Percentiles rank a stretch among this genome's conserved stretches.
Conservation (phyloP, 1,140 invertebrate species). For the Cydia fagiglandana region DNA sequence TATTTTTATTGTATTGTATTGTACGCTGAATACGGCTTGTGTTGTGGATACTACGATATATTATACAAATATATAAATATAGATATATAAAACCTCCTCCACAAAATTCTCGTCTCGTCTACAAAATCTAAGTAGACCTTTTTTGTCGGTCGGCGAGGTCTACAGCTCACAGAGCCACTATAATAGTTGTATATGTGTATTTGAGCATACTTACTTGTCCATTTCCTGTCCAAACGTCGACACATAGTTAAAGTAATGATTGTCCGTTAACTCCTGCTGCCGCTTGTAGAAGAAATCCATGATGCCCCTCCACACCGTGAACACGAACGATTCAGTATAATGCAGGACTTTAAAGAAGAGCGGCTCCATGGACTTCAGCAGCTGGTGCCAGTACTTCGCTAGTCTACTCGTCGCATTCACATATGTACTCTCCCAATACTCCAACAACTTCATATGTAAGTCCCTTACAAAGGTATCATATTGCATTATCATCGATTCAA, state of each 20-base stretch:
- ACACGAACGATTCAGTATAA: conserved; percentile 85
- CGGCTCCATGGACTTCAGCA: conserved; percentile 86
- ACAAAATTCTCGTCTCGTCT: too few relatives aligned
- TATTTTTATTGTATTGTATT: too few relatives aligned
- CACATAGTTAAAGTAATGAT: conserved; percentile 88
- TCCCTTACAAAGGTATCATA: conserved; percentile 89
- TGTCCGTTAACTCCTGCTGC: conserved; percentile 87
- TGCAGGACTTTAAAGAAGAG: conserved; percentile 87
- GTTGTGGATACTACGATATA: too few relatives aligned
- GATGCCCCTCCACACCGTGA: conserved; percentile 86
- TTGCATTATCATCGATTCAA: conserved; percentile 85
- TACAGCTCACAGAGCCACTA: too few relatives aligned
- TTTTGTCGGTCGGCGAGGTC: too few relatives aligned
- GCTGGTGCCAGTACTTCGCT: conserved; percentile 84
- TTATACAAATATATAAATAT: too few relatives aligned
- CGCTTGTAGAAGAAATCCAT: conserved; percentile 89
- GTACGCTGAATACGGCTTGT: too few relatives aligned
- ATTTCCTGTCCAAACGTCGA: conserved; percentile 89
- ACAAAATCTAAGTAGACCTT: too few relatives aligned
- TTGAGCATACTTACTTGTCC: conserved; percentile 80
- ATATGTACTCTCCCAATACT: conserved; percentile 87
- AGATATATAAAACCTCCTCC: too few relatives aligned
- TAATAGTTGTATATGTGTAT: too few relatives aligned
- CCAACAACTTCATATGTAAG: conserved; percentile 86
- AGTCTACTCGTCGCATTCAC: conserved; percentile 81